A percentile compares a stretch with the other conserved stretches of the same genome.
Evolutionary conservation across 1,140 invertebrate genomes (phyloP).

Genomic region (Mylabris phalerata): DNA sequence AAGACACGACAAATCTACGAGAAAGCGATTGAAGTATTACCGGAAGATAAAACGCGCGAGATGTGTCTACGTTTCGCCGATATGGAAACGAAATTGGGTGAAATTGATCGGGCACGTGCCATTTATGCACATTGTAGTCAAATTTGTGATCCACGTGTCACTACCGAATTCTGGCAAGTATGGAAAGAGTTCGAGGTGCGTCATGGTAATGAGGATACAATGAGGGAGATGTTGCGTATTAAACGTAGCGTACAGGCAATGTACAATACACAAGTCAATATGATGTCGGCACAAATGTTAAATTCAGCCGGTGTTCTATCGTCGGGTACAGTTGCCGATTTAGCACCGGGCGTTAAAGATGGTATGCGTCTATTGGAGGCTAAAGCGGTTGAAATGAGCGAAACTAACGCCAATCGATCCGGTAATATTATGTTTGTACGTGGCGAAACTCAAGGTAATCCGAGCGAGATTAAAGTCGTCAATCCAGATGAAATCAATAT

Average conservation of each 20-base stretch:
- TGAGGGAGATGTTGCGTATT: conserved; percentile 97
- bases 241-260: conserved; percentile 95
- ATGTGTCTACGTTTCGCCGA: conserved; percentile 97
- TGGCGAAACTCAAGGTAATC: conserved; percentile 73
- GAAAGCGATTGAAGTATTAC: conserved; percentile 91
- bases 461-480: conserved; percentile 60
- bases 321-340: conserved; percentile 57
- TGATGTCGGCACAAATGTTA: conserved; percentile 97
- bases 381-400: conserved; percentile 61
- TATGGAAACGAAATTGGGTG: conserved; percentile 95
- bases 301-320: conserved; percentile 57
- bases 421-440: conserved; percentile 77
- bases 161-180: conserved; percentile 91
- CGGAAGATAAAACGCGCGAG: conserved; percentile 85
- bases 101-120: conserved; percentile 93
- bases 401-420: conserved; percentile 47
- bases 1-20: conserved; percentile 96
- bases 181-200: conserved; percentile 99
- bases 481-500: conserved; percentile 96
- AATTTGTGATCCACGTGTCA: conserved; percentile 96
- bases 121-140: conserved; percentile 98
- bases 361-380: conserved; percentile 85
- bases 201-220: conserved; percentile 99
- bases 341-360: conserved; percentile 65
- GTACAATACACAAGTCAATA: conserved; percentile 94